phyloP scores from a whole-genome alignment of 2,797 vertebrate species.

The Lagorchestes hirsutus region DNA sequence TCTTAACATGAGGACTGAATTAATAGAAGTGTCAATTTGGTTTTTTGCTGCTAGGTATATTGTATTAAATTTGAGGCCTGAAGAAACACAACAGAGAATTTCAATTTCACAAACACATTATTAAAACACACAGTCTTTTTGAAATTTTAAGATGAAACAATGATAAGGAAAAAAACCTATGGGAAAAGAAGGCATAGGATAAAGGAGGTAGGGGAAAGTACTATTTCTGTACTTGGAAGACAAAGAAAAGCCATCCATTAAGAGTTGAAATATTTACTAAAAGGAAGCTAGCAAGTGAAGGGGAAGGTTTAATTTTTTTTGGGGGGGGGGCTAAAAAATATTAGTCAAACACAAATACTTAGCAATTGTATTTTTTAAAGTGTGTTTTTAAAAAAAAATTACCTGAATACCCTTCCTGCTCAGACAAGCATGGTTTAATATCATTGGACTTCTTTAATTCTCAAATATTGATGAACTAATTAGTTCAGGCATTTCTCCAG shows the following conservation, averaged over 20 bases:
- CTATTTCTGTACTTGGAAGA: neutral
- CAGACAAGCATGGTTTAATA: neutral
- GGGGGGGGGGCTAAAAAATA: neutral
- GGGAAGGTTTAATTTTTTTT: too few relatives aligned
- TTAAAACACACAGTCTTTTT: slow-evolving; percentile 4
- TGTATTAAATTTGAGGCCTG: neutral
- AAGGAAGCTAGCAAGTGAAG: neutral
- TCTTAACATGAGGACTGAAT: neutral
- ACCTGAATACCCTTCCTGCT: neutral
- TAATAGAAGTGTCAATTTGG: neutral
- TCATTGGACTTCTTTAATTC: neutral
- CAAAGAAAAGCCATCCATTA: neutral
- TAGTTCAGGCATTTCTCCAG: neutral
- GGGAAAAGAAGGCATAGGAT: neutral
- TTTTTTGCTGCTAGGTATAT: neutral
- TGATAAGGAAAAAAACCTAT: neutral
- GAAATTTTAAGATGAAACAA: neutral
- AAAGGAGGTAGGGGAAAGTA: neutral
- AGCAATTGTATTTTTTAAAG: neutral
- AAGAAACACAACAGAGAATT: slow-evolving; percentile 6
- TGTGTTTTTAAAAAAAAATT: neutral
- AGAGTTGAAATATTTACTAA: neutral
- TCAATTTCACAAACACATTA: neutral
- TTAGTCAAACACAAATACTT: neutral
- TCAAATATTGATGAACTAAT: neutral